Conservation (phyloP, 2,113 vertebrate genomes). For the Triplophysa tibetana region DNA sequence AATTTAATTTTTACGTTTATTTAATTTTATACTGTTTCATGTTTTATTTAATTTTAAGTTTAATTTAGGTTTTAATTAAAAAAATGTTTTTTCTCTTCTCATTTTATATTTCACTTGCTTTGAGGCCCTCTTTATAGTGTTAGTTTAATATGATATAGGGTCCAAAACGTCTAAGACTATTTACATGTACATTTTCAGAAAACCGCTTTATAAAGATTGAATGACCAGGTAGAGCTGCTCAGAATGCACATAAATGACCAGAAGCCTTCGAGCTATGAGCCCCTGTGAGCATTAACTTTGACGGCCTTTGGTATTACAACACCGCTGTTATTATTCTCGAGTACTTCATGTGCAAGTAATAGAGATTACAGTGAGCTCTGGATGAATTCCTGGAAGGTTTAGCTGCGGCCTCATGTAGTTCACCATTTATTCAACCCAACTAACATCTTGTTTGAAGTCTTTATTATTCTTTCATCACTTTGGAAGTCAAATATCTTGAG, state of each 20-base stretch:
- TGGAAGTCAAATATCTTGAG: background rate
- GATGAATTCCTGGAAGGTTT: constrained; percentile 24
- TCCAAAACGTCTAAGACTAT: too few relatives aligned
- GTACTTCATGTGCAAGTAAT: constrained; percentile 21
- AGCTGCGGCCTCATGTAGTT: background rate
- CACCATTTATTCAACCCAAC: background rate
- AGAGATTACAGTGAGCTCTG: constrained; percentile 8
- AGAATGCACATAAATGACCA: background rate
- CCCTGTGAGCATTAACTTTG: constrained; percentile 1
- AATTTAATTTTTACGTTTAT: too few relatives aligned
- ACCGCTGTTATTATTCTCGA: background rate
- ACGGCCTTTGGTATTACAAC: constrained; percentile 18
- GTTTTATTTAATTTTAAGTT: too few relatives aligned
- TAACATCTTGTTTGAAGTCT: too few relatives aligned
- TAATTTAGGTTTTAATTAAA: too few relatives aligned
- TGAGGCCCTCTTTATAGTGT: too few relatives aligned
- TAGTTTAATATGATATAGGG: too few relatives aligned
- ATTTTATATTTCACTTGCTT: too few relatives aligned
- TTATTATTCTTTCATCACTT: background rate
- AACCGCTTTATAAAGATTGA: too few relatives aligned
- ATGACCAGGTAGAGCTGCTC: background rate
- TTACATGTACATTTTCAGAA: too few relatives aligned
- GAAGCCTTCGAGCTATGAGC: background rate
- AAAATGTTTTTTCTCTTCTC: too few relatives aligned
- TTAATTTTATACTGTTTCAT: too few relatives aligned